Evolutionary conservation across 2,888 invertebrate species (phyloP).

Genomic region (Eilema sororculum): DNA sequence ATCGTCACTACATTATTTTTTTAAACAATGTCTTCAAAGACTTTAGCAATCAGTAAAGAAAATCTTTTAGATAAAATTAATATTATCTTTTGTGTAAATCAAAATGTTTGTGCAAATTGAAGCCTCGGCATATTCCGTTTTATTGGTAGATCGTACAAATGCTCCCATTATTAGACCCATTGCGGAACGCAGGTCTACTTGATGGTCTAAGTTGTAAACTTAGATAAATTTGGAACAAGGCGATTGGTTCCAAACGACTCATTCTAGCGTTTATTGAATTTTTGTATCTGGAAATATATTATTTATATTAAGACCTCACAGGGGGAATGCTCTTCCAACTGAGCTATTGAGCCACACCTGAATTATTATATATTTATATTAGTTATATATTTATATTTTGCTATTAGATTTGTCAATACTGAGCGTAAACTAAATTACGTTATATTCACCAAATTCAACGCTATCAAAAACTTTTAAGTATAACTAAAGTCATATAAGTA

Average conservation of each 20-base stretch:
- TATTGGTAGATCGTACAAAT: constrained; percentile 69
- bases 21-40: constrained; percentile 15
- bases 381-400: no score
- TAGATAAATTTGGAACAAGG: constrained; percentile 27
- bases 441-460: no score
- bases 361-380: not conserved
- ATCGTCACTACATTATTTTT: no score
- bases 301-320: not conserved
- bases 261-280: not conserved
- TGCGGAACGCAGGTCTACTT: constrained; percentile 60
- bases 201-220: constrained; percentile 53
- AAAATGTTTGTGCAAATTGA: constrained; percentile 63
- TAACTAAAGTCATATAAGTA: no score
- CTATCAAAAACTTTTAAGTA: no score
- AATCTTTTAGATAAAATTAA: constrained; percentile 58
- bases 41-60: constrained; percentile 26
- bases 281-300: not conserved
- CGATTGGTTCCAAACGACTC: not conserved
- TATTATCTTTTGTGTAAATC: constrained; percentile 53
- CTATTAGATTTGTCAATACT: no score
- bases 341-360: no score
- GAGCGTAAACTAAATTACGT: not conserved
- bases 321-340: no score
- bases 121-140: constrained; percentile 57
- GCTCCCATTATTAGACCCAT: constrained; percentile 68